A percentile compares a stretch with the other conserved stretches of the same genome.
Conservation (phyloP, 1,140 invertebrate species). For the Neuroterus valhalla region DNA sequence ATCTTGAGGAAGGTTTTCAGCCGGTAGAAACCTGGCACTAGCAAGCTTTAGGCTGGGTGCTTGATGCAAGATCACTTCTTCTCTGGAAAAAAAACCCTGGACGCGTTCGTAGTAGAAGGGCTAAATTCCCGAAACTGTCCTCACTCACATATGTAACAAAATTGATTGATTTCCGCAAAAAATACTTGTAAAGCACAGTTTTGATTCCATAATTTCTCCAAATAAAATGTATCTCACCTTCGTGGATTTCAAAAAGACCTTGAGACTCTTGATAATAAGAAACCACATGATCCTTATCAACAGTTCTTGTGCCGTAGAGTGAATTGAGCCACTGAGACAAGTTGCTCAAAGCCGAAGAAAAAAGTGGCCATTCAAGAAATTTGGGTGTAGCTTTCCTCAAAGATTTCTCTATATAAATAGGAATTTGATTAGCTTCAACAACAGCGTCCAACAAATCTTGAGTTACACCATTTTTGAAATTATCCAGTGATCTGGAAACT, state of each 20-base stretch:
- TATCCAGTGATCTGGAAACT: background rate
- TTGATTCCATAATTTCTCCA: too few species aligned
- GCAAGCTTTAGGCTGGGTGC: too few species aligned
- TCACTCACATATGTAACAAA: too few species aligned
- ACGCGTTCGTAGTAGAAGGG: too few species aligned
- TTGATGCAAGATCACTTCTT: too few species aligned
- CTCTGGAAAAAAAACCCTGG: too few species aligned
- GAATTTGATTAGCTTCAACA: constrained; percentile 4
- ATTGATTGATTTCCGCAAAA: too few species aligned
- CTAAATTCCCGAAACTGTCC: too few species aligned
- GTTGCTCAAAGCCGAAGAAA: background rate
- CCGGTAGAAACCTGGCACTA: too few species aligned
- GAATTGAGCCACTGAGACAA: background rate
- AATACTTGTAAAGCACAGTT: background rate
- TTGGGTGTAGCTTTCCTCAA: background rate
- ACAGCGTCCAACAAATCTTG: background rate
- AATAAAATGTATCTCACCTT: constrained; percentile 28
- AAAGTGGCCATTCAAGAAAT: background rate
- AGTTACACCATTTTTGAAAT: constrained; percentile 1
- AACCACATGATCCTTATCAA: constrained; percentile 40
- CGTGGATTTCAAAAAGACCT: background rate
- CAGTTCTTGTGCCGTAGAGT: background rate
- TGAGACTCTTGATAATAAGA: constrained; percentile 6
- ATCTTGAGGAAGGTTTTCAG: too few species aligned
- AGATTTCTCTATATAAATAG: background rate